Base-by-base conservation (phyloP, 92 coral and sea anemone species). In the Epizoanthus fatuus region DNA sequence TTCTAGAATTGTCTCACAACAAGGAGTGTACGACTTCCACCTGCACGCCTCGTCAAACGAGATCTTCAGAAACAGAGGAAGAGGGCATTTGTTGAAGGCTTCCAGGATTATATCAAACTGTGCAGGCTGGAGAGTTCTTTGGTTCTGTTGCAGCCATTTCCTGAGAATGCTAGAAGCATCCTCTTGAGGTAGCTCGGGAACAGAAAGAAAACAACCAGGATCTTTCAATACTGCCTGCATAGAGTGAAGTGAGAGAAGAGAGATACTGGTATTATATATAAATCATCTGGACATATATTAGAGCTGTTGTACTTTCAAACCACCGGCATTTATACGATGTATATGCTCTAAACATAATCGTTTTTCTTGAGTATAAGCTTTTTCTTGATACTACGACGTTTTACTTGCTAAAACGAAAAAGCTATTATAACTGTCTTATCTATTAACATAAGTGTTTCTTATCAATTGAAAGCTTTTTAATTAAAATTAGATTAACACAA, bases 51-150 rank as follows among this genome's bases (percentile, higher is more conserved):
- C 98, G 16, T 92, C 93, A 52, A 92, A 94, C n/a, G 98, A 92
- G 57, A 94, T 87, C 89, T 90, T 94, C 5, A 94, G 91, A 88
- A 92, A 94, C 91, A 94, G 73, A 52, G 98, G 98, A 35, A 94
- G 86, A 44, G 94, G 90, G 15, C 98, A 94, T 75, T 90, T 85
- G 75, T 52, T 62, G 47, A 92, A 87, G 32, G 98, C 98, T 14
- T 67, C 87, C 73, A 84, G 75, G 58, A 94, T 63, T 51, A 73
- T 71, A 56, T 79, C 68, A 9, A 90, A 75, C 64, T 94, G 98
- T 20, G 86, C 81, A 7, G 83, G 86, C 77, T 90, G 93, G 7
- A 94, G 91, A 32, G 92, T 76, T 84, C 98, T 86, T 32, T 79
- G 76, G 3, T 87, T 83, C 6, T 74, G 39, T 66, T 88, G 64